Evolutionary conservation across 2,113 vertebrate species (phyloP).

Genomic region (Indri indri): DNA sequence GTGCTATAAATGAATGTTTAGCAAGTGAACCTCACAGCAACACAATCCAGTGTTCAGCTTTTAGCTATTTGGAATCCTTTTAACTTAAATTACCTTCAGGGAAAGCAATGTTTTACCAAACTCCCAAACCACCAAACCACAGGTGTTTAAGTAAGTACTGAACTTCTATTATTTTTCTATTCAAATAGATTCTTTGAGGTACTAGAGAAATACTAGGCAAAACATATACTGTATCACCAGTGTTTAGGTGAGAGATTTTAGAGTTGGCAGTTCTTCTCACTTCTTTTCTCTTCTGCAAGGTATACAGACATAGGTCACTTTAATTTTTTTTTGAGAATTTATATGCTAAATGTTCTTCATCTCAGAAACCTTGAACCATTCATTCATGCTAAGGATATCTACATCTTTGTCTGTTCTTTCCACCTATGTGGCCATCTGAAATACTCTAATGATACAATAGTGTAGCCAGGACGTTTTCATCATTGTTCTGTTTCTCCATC

Average conservation of each 20-base stretch:
- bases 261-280: not conserved
- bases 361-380: not conserved
- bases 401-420: not conserved
- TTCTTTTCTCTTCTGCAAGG: not conserved
- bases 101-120: constrained; percentile 32
- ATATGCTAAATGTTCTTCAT: not conserved
- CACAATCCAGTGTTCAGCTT: not conserved
- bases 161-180: constrained; percentile 47
- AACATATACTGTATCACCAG: not conserved
- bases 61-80: constrained; percentile 38
- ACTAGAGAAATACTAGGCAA: constrained; percentile 30
- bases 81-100: constrained; percentile 33
- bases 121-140: constrained; percentile 51
- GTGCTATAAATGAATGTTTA: not conserved
- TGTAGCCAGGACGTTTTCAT: not conserved
- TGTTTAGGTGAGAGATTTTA: not conserved
- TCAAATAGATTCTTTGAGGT: constrained; percentile 34
- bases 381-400: not conserved
- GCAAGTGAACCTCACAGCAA: not conserved
- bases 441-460: not conserved
- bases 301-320: not conserved
- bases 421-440: not conserved
- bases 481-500: not conserved
- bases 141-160: constrained; percentile 46
- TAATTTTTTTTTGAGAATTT: not conserved